Conservation (phyloP, 2,888 invertebrate species). For the Blastobasis lacticolella region DNA sequence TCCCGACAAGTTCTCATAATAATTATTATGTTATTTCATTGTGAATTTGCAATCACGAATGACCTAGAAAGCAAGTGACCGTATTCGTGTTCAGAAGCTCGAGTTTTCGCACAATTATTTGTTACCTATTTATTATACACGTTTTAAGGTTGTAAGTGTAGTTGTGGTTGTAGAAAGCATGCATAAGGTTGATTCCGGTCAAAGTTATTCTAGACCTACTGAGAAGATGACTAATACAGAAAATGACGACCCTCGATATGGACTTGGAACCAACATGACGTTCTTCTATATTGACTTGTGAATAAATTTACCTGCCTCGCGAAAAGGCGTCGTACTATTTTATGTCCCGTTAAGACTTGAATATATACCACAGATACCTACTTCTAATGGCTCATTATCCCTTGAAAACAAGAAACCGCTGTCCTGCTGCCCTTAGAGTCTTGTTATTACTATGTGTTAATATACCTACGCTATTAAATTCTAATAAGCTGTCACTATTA, state of each 20-base stretch:
- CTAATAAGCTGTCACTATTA: too few relatives aligned
- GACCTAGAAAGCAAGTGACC: conserved; percentile 47
- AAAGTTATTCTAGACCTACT: not conserved
- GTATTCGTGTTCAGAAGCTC: conserved; percentile 20
- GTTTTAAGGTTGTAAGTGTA: too few relatives aligned
- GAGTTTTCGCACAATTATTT: conserved; percentile 29
- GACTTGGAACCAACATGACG: too few relatives aligned
- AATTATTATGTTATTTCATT: conserved; percentile 20
- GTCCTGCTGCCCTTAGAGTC: too few relatives aligned
- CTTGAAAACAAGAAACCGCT: too few relatives aligned
- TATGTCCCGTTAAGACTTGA: too few relatives aligned
- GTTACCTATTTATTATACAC: not conserved
- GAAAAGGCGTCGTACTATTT: not conserved
- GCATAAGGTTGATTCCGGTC: conserved; percentile 5
- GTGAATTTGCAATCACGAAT: conserved; percentile 27
- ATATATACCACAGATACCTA: too few relatives aligned
- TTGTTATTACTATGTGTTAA: too few relatives aligned
- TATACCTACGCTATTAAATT: too few relatives aligned
- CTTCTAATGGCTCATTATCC: too few relatives aligned
- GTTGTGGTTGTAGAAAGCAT: not conserved
- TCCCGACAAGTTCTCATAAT: conserved; percentile 32
- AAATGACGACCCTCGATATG: too few relatives aligned
- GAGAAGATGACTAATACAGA: too few relatives aligned
- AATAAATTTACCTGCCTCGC: not conserved
- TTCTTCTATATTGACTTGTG: not conserved